These are phyloP conservation scores for Aricia agestis DNA, from an alignment of 1,140 invertebrate species.

Conservation along the genomic window DNA sequence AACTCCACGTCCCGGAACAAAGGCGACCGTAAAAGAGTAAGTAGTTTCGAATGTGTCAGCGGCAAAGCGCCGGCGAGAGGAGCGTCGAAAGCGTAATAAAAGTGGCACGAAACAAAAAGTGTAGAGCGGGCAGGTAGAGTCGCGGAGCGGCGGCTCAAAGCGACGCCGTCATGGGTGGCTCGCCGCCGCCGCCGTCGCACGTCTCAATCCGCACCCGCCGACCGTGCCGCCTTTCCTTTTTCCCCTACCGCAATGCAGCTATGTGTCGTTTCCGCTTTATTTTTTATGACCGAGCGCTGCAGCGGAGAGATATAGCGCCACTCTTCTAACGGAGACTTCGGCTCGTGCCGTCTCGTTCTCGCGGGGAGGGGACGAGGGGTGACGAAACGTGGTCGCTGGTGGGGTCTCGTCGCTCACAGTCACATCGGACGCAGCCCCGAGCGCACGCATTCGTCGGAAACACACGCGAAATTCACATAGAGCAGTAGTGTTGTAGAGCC, in stretches of 20 bases:
- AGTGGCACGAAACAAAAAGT: constrained; percentile 68
- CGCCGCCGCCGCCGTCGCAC: constrained; percentile 74
- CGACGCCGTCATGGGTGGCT: constrained; percentile 82
- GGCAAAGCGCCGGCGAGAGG: constrained; percentile 57
- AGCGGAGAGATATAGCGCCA: constrained; percentile 63
- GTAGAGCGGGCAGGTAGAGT: constrained; percentile 60
- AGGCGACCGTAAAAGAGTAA: constrained; percentile 65
- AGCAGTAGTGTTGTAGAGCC: constrained; percentile 52
- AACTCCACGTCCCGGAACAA: constrained; percentile 55
- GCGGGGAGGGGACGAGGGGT: constrained; percentile 41
- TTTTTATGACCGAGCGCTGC: constrained; percentile 69
- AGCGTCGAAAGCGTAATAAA: constrained; percentile 68
- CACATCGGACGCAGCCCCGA: constrained; percentile 50
- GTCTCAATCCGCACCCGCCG: constrained; percentile 66
- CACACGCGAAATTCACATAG: constrained; percentile 47
- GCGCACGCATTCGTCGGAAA: constrained; percentile 46
- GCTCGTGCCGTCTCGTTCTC: constrained; percentile 47
- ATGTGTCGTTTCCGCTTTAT: constrained; percentile 76
- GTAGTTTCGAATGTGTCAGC: constrained; percentile 68
- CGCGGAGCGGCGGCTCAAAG: constrained; percentile 80
- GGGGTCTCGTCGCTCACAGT: constrained; percentile 67
- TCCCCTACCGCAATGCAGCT: constrained; percentile 76
- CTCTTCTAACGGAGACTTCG: constrained; percentile 56
- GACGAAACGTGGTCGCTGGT: constrained; percentile 43
- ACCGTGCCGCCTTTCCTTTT: constrained; percentile 73